Base-by-base conservation (phyloP, 1,140 invertebrate genomes). In the Platorchestia sp. region DNA sequence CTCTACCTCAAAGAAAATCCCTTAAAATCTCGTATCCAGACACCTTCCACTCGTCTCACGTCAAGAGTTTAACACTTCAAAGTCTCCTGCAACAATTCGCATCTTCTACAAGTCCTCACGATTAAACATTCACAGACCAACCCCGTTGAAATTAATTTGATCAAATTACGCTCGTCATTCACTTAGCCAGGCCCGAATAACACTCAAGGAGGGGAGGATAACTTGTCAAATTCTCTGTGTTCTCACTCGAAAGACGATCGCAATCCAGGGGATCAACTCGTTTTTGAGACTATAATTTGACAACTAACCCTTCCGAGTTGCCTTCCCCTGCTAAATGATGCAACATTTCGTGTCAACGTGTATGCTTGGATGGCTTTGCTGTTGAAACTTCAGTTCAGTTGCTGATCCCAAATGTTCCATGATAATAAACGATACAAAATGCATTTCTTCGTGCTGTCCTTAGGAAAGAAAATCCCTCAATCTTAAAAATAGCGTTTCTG, bases 131-230 rank as follows among this genome's bases (percentile, higher is more conserved):
- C 91, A 10, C 36, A 5, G 91, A 45, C 45, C 7, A 45, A 45
- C 91, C 40, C 45, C 6, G 91, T 45, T 93, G 45, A 47, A 93
- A 93, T 93, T 40, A 45, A 93, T 45, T 47, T 93, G 91, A 93
- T 93, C 91, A 5, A 93, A 93, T 93, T 93, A 93, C 91, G 36
- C 43, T 44, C 91, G 91, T 93, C 91, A 93, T 93, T 93, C 91
- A 93, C 45, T 93, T 93, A 45, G 45, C 45, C 91, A n/a, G 45
- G 42, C 43, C 44, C 44, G 91, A 93, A 47, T 44, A 93, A 47
- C 45, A 47, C 45, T 93, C 91, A n/a, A 93, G 91, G 36, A 45
- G 91, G 44, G 47, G 91, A 44, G 91, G 91, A 90, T 16, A 44
- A 43, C 87, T 90, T 90, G 87, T 43, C 87, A 90, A 90, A 42